Conservation (phyloP, 2,113 vertebrate genomes). For the Plestiodon gilberti region DNA sequence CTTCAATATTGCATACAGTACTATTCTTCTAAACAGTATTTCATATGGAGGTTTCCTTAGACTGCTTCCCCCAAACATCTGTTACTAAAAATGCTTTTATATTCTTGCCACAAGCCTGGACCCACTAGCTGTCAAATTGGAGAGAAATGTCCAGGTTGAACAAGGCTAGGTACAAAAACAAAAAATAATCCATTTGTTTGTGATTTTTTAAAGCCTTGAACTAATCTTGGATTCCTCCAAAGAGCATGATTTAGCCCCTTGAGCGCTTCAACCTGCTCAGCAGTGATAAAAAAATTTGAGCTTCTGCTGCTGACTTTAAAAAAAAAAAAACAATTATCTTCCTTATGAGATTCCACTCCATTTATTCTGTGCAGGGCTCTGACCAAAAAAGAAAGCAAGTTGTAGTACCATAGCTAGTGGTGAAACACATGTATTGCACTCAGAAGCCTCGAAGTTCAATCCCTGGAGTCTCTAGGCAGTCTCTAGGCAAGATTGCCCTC, state of each 20-base stretch:
- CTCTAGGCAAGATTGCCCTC: too few relatives aligned
- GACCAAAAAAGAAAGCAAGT: conserved; percentile 23
- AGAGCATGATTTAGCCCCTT: conserved; percentile 3
- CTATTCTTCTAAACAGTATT: not conserved
- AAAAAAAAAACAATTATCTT: conserved; percentile 46
- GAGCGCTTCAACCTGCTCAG: conserved; percentile 49
- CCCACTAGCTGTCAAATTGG: not conserved
- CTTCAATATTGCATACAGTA: not conserved
- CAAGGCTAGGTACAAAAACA: not conserved
- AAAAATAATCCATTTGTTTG: not conserved
- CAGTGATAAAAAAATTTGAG: conserved; percentile 48
- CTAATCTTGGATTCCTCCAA: conserved; percentile 36
- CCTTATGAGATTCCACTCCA: conserved; percentile 10
- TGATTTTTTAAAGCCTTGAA: not conserved
- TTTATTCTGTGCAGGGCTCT: conserved; percentile 15
- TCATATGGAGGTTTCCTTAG: not conserved
- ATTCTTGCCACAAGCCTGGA: not conserved
- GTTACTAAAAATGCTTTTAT: not conserved
- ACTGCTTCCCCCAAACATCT: not conserved
- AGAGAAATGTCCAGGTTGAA: conserved; percentile 15
- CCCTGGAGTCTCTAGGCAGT: too few relatives aligned
- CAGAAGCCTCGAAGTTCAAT: too few relatives aligned
- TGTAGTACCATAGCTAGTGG: not conserved
- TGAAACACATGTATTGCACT: too few relatives aligned
- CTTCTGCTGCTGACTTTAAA: conserved; percentile 12